Base-by-base conservation (phyloP, 2,888 invertebrate genomes). In the Aleiodes testaceus region DNA sequence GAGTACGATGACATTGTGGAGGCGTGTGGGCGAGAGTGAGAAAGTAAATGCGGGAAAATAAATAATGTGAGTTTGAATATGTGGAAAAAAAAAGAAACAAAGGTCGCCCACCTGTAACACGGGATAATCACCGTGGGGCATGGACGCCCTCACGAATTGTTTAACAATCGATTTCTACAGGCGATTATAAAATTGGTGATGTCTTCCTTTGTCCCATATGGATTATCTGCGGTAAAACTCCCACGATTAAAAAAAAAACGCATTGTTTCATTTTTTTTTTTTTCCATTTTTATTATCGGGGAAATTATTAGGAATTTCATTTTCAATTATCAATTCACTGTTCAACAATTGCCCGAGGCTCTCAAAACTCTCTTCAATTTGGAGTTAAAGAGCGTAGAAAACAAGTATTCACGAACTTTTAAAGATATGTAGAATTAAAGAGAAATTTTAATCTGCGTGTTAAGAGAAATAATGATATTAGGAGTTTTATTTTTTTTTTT, bases 401-500 rank as follows among this genome's bases (percentile, higher is more conserved):
- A 47, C 55, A 16, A 59, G 16, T 53, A 52, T 52, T 66, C 20
- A 42, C 42, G 14, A 59, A 59, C 16, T 59, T 59, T 36, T 18
- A 18, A 59, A 59, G 16, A 36, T 59, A 59, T 42, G 14, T 42
- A 42, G 9, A 42, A 59, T 66, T 63, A 45, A 70, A 66, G 72
- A 72, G 72, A 72, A 72, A 72, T 69, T 72, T 49, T 66, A 65
- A 66, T 72, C 66, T 55, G 63, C 53, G 67, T 72, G 63, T 44
- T 45, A 14, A 44, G 22, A 49, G 42, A 67, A 67, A 59, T 49
- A 45, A 50, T 16, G 5, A 26, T 36, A 36, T 20, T 42, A 14
- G 9, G n/a, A 59, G 59, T 59, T 36, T 59, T 42, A n/a, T 26
- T 26, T 26, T 26, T 22, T 22, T 22, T n/a, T n/a, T n/a, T n/a